Percentiles rank a stretch among this genome's conserved stretches.
Evolutionary conservation across 1,140 invertebrate genomes (phyloP).

Genomic region (Aradophagus sp.): DNA sequence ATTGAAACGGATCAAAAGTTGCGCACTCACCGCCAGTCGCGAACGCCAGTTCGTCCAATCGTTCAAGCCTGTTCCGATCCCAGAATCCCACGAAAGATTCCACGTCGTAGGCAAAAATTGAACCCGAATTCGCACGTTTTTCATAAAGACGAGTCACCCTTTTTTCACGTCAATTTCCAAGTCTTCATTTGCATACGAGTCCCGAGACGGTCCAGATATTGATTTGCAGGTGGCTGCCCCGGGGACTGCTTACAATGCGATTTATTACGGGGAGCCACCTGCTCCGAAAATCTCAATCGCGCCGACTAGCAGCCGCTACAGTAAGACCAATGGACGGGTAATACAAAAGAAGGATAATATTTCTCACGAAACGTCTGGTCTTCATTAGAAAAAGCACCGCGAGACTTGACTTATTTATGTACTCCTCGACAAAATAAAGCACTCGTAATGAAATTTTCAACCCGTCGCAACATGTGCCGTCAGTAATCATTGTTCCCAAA

Average conservation of each 20-base stretch:
- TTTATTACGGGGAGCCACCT: slow-evolving; percentile 72
- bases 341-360: slow-evolving; percentile 39
- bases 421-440: no score
- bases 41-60: no score
- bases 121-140: slow-evolving; percentile 2
- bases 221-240: slow-evolving; percentile 71
- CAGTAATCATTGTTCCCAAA: no score
- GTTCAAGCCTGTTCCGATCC: no score
- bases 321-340: slow-evolving; percentile 50
- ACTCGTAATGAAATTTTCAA: no score
- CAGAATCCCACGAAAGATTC: no score
- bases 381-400: no score
- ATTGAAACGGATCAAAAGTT: slow-evolving; percentile 29
- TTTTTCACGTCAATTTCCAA: slow-evolving; percentile 28
- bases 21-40: not conserved
- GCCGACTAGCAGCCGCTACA: slow-evolving; percentile 56
- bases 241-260: slow-evolving; percentile 72
- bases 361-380: no score
- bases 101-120: no score
- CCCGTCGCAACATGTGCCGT: no score
- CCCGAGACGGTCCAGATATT: slow-evolving; percentile 66
- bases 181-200: slow-evolving; percentile 66
- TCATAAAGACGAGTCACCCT: slow-evolving; percentile 9
- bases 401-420: no score
- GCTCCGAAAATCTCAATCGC: slow-evolving; percentile 70